These are phyloP conservation scores for Epinotia nisella DNA, from an alignment of 2,888 invertebrate species.

Conservation along the genomic window DNA sequence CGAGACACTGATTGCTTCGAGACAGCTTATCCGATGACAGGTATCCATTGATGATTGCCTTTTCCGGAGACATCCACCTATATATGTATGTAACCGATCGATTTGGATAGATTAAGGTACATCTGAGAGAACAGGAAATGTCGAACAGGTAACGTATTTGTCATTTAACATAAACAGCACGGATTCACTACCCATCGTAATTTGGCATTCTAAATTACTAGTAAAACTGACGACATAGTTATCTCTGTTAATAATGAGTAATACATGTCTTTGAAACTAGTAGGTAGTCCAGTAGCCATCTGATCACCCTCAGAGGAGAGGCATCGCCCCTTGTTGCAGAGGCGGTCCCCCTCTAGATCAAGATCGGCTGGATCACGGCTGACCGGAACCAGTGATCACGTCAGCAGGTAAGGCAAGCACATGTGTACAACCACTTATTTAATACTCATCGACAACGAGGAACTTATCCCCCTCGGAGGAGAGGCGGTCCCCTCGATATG, in stretches of 20 bases:
- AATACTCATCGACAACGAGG: slow-evolving; percentile 92
- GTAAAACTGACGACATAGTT: no score
- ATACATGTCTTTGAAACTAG: no score
- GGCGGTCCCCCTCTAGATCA: slow-evolving; percentile 91
- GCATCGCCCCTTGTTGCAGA: slow-evolving; percentile 94
- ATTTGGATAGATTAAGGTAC: background rate
- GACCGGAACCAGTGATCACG: slow-evolving; percentile 62
- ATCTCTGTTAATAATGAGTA: no score
- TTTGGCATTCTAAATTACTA: no score
- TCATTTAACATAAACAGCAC: no score
- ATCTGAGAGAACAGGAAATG: background rate
- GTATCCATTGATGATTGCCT: background rate
- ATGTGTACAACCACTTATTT: slow-evolving; percentile 54
- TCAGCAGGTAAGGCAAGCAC: slow-evolving; percentile 82
- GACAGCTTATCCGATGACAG: slow-evolving; percentile 11
- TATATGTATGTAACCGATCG: background rate
- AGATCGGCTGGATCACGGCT: slow-evolving; percentile 71
- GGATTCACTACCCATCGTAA: no score
- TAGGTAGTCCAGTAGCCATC: no score
- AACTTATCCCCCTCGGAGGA: slow-evolving; percentile 95
- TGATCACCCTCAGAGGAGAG: slow-evolving; percentile 90
- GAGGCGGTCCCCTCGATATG: slow-evolving; percentile 88
- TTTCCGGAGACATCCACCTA: background rate
- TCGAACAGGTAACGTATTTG: no score
- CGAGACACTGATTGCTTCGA: slow-evolving; percentile 5